A percentile compares a stretch with the other conserved stretches of the same genome.
phyloP scores from a whole-genome alignment of 2,797 vertebrate genomes.

The Poliocrania exsul region DNA sequence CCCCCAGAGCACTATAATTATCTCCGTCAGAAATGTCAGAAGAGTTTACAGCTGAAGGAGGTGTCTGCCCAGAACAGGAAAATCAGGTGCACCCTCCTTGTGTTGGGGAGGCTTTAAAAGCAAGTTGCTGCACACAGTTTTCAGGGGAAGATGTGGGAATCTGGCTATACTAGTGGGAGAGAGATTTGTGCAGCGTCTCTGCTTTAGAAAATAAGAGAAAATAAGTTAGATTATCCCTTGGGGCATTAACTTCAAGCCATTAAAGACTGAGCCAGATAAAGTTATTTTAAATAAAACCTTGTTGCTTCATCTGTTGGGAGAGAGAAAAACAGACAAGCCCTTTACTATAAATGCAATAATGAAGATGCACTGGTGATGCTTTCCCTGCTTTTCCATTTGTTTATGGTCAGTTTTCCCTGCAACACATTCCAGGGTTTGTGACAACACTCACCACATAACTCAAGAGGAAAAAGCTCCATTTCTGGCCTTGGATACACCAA shows the following conservation, averaged over 20 bases:
- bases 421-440: neutral
- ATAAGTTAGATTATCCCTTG: neutral
- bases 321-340: neutral
- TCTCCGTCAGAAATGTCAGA: neutral
- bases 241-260: neutral
- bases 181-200: neutral
- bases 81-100: neutral
- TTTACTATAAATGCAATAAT: neutral
- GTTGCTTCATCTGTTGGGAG: neutral
- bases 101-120: neutral
- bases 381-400: neutral
- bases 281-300: neutral
- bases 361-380: neutral
- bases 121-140: neutral
- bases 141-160: neutral
- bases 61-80: neutral
- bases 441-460: rapidly evolving
- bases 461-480: neutral
- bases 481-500: neutral
- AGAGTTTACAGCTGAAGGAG: neutral
- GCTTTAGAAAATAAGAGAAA: neutral
- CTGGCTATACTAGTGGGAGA: neutral
- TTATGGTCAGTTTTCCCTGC: neutral
- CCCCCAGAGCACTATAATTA: conserved; percentile 11
- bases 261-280: neutral